A percentile compares a stretch with the other conserved stretches of the same genome.
Evolutionary conservation across 2,888 invertebrate species (phyloP).

Genomic region (Himalopsyche anomala): DNA sequence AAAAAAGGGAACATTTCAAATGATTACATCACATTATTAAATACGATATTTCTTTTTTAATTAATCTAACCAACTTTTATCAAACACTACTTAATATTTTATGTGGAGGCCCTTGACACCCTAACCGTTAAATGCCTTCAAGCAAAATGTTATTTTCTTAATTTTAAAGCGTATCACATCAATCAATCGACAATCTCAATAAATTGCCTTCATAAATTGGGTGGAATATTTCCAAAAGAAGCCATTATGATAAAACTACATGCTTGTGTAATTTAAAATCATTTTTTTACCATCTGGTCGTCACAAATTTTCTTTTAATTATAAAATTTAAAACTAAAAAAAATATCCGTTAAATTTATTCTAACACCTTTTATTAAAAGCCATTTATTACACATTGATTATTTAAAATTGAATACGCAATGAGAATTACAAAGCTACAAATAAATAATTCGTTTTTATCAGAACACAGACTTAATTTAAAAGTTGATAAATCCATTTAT

Average conservation of each 20-base stretch:
- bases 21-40: no score
- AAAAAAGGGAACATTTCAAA: no score
- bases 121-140: slow-evolving; percentile 32
- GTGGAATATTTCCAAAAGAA: slow-evolving; percentile 50
- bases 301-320: slow-evolving; percentile 25
- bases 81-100: neutral
- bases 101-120: slow-evolving; percentile 20
- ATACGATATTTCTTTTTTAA: neutral
- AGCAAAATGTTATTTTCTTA: slow-evolving; percentile 27
- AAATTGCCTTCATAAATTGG: slow-evolving; percentile 53
- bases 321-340: neutral
- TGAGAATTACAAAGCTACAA: neutral
- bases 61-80: neutral
- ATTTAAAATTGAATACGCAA: neutral
- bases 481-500: slow-evolving; percentile 10
- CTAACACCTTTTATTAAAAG: neutral
- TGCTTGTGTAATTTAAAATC: slow-evolving; percentile 48
- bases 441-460: neutral
- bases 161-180: slow-evolving; percentile 52
- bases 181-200: slow-evolving; percentile 57
- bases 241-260: slow-evolving; percentile 55
- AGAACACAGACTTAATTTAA: neutral
- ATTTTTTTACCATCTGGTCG: slow-evolving; percentile 14
- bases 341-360: neutral
- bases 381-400: neutral